These are phyloP conservation scores for Xenentodon cancila DNA, from an alignment of 2,797 vertebrate species.

Conservation along the genomic window DNA sequence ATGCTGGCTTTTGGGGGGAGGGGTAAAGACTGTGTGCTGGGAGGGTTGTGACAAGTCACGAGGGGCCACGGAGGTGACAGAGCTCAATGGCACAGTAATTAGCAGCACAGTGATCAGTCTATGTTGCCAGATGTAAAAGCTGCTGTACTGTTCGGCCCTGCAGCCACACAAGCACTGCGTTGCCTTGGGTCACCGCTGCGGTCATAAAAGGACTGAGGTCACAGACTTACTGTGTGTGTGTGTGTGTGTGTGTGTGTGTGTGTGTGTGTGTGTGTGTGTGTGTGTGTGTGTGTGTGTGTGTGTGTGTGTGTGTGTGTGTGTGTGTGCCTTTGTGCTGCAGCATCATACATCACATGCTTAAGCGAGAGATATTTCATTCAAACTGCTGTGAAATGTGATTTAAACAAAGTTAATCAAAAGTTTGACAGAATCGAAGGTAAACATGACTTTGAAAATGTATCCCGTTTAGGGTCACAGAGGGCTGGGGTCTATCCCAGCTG, in stretches of 20 bases:
- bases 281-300: not conserved
- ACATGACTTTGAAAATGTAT: too few species aligned
- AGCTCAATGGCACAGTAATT: slow-evolving; percentile 65
- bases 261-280: not conserved
- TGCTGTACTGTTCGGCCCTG: slow-evolving; percentile 46
- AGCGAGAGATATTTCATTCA: not conserved
- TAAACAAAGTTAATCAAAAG: not conserved
- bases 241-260: not conserved
- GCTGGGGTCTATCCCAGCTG: too few species aligned
- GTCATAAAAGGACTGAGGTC: slow-evolving; percentile 37
- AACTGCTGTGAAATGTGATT: not conserved
- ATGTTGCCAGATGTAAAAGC: slow-evolving; percentile 61
- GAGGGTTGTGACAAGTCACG: slow-evolving; percentile 56
- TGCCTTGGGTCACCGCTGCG: slow-evolving; percentile 30
- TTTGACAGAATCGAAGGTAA: too few species aligned
- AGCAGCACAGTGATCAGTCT: slow-evolving; percentile 73
- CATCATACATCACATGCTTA: not conserved
- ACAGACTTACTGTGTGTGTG: slow-evolving; percentile 2
- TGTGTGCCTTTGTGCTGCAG: slow-evolving; percentile 1
- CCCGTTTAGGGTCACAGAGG: too few species aligned
- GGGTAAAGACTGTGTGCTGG: slow-evolving; percentile 19
- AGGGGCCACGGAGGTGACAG: slow-evolving; percentile 59
- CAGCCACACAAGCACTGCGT: slow-evolving; percentile 52
- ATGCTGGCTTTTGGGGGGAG: slow-evolving; percentile 33
- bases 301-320: not conserved